phyloP scores from a whole-genome alignment of 2,113 vertebrate species.

The Anhinga rufa region DNA sequence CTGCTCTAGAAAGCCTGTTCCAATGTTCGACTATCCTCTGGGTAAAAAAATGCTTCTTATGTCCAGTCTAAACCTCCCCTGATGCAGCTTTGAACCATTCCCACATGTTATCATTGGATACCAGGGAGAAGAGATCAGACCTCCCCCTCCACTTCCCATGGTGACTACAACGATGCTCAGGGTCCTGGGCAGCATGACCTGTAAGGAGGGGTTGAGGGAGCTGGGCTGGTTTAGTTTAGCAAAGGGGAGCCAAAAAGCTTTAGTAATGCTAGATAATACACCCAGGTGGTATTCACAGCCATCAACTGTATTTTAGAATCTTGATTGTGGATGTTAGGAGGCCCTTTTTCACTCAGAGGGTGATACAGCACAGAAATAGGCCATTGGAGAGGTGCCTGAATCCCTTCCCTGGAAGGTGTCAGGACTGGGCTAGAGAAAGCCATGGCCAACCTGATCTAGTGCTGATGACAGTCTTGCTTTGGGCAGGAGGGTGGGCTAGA shows the following conservation, averaged over 20 bases:
- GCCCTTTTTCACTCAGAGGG: background rate
- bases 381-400: background rate
- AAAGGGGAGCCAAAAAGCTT: background rate
- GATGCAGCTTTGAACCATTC: background rate
- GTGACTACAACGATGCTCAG: background rate
- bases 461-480: background rate
- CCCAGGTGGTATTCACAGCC: background rate
- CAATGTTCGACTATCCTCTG: background rate
- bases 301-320: background rate
- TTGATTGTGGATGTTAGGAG: background rate
- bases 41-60: background rate
- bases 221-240: background rate
- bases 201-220: background rate
- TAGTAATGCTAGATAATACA: background rate
- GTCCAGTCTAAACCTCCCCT: background rate
- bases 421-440: background rate
- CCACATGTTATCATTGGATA: background rate
- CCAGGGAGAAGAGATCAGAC: background rate
- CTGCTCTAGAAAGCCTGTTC: background rate
- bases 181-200: background rate
- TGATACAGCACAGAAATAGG: background rate
- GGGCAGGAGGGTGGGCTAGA: background rate
- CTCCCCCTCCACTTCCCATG: background rate
- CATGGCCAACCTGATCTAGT: background rate
- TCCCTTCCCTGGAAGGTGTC: background rate